Percentiles rank a stretch among this genome's conserved stretches.
These are phyloP conservation scores for Embidobia sp. DNA, from an alignment of 2,888 invertebrate genomes.

Conservation along the genomic window DNA sequence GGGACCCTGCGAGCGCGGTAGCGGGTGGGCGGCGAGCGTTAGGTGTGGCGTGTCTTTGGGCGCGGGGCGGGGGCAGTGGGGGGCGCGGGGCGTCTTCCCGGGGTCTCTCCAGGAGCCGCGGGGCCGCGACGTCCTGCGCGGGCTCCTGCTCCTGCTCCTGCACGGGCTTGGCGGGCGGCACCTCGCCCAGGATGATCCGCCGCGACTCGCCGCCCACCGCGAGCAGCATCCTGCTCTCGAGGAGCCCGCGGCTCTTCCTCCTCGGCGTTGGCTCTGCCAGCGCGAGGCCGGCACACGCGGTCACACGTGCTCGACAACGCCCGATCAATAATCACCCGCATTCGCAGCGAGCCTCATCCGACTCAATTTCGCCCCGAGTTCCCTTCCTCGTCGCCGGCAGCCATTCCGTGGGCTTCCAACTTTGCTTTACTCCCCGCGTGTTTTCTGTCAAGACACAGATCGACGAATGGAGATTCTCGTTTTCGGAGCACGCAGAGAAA, in stretches of 20 bases:
- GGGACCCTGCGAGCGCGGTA: constrained; percentile 66
- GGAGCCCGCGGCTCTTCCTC: too few relatives aligned
- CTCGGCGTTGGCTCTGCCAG: constrained; percentile 38
- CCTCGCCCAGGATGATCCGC: constrained; percentile 78
- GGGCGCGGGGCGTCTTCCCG: constrained; percentile 51
- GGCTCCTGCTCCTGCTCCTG: constrained; percentile 78
- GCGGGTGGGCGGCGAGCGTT: constrained; percentile 80
- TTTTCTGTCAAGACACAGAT: too few relatives aligned
- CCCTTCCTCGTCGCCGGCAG: too few relatives aligned
- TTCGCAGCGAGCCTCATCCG: too few relatives aligned
- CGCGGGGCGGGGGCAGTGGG: constrained; percentile 75
- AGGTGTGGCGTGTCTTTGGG: constrained; percentile 74
- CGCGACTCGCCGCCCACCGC: constrained; percentile 83
- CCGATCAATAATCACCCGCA: constrained; percentile 55
- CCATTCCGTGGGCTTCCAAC: too few relatives aligned
- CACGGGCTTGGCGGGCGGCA: constrained; percentile 76
- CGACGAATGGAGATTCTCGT: too few relatives aligned
- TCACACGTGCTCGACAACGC: too few relatives aligned
- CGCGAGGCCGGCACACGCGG: too few relatives aligned
- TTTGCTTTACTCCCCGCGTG: too few relatives aligned
- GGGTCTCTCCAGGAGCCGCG: constrained; percentile 72
- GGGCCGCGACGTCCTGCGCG: constrained; percentile 79
- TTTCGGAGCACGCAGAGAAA: too few relatives aligned
- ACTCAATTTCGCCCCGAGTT: too few relatives aligned
- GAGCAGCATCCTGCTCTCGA: constrained; percentile 82